Base-by-base conservation (phyloP, 1,140 invertebrate species). In the Aphelinus certus region DNA sequence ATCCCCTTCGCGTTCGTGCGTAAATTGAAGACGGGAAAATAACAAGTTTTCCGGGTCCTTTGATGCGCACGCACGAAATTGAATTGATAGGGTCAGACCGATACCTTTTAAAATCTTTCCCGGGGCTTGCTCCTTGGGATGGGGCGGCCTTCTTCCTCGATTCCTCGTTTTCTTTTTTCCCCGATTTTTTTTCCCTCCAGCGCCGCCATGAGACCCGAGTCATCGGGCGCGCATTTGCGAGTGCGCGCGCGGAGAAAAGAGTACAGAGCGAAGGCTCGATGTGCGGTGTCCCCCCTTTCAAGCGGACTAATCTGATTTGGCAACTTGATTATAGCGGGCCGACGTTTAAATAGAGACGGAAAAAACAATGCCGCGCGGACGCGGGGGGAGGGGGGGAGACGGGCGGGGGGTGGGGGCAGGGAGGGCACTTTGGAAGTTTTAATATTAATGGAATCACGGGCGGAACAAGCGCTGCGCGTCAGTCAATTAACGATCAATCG, bases 251-350 rank as follows among this genome's bases (percentile, higher is more conserved):
- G 26, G 26, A 26, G 26, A 26, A 26, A 26, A 26, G 26, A 26
- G 26, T 26, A 26, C 26, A 26, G 26, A 10, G 42, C 64, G 26
- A n/a, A 9, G 53, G 3, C 47, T 60, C n/a, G 46, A 47, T 61
- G 64, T 43, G 47, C 63, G 71, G 51, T 60, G 51, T 6, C 51
- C 9, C 73, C 70, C 70, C 70, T 76, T 77, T 76, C 63, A 65
- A 58, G 48, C 55, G 57, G 60, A 74, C 75, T 78, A 73, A 79
- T 76, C 65, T 79, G 55, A 76, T 79, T 78, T 78, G 67, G 61
- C 72, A 74, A 76, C 70, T 78, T 75, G 62, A 79, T 77, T 77
- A 79, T 48, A 49, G 55, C 26, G 9, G 3, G 48, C 46, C 42
- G 61, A 10, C 66, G 9, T 70, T 64, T 65, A 70, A 75, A 75